Conservation (phyloP, 2,888 invertebrate genomes). For the Hirtodrosophila cameraria region DNA sequence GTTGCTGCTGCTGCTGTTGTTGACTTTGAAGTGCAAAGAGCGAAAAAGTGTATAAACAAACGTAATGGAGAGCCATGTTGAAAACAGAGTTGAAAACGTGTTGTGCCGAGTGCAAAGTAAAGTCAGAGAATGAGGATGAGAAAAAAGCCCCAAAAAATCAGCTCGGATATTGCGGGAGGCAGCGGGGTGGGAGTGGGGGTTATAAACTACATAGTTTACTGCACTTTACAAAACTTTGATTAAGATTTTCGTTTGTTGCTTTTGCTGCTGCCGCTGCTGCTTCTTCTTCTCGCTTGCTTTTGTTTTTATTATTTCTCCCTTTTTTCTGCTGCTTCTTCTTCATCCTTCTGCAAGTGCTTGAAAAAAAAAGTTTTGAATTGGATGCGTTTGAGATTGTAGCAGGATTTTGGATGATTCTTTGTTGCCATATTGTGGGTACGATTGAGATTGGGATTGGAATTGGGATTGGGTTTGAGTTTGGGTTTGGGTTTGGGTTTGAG, state of each 20-base stretch:
- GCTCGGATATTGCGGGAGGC: slow-evolving; percentile 6
- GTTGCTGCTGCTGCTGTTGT: slow-evolving; percentile 32
- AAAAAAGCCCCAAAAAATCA: slow-evolving; percentile 17
- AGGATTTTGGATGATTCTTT: slow-evolving; percentile 30
- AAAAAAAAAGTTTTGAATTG: slow-evolving; percentile 62
- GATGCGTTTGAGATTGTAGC: slow-evolving; percentile 54
- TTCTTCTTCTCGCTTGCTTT: slow-evolving; percentile 34
- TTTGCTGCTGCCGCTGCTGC: slow-evolving; percentile 17
- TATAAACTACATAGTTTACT: slow-evolving; percentile 78
- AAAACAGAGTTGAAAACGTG: slow-evolving; percentile 44
- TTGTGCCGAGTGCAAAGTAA: slow-evolving; percentile 6
- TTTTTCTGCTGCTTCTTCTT: no score
- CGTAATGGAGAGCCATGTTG: slow-evolving; percentile 71
- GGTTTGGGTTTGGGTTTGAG: neutral
- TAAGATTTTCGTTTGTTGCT: slow-evolving; percentile 76
- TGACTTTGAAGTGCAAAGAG: slow-evolving; percentile 76
- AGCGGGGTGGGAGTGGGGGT: neutral
- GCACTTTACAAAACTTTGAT: slow-evolving; percentile 76
- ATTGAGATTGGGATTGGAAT: neutral
- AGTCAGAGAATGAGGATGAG: neutral
- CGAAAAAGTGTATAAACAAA: slow-evolving; percentile 75
- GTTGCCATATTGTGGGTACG: slow-evolving; percentile 10
- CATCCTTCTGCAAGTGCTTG: neutral
- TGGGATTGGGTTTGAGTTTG: no score
- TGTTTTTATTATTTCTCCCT: slow-evolving; percentile 28